phyloP scores from a whole-genome alignment of 2,113 vertebrate genomes.

The Channa argus region DNA sequence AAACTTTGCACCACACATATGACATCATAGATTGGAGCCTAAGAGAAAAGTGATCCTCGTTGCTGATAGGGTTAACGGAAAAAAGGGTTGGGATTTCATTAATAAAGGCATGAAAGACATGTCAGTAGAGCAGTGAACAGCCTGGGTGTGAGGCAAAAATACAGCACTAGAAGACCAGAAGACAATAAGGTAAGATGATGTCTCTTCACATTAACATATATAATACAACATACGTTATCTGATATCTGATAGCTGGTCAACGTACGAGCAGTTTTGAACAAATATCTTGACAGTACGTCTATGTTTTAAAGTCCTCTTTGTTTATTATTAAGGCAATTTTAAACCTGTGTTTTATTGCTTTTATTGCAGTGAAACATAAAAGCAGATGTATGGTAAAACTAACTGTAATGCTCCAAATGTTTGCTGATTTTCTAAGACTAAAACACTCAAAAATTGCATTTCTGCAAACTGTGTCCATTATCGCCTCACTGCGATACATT shows the following conservation, averaged over 20 bases:
- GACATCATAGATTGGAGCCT: conserved; percentile 44
- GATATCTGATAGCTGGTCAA: no score
- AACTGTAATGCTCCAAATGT: neutral
- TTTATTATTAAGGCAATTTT: neutral
- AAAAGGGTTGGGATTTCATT: conserved; percentile 66
- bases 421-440: neutral
- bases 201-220: neutral
- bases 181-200: conserved; percentile 54
- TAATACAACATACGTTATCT: neutral
- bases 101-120: conserved; percentile 67
- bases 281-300: neutral
- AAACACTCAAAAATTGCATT: neutral
- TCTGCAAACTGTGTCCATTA: neutral
- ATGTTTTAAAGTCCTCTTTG: neutral
- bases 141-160: conserved; percentile 2
- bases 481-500: neutral
- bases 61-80: conserved; percentile 62
- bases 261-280: neutral
- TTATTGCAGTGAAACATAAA: neutral
- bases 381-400: neutral
- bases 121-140: conserved; percentile 12
- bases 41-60: conserved; percentile 15
- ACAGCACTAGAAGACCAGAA: conserved; percentile 3
- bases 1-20: conserved; percentile 5
- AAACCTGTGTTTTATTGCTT: neutral